Base-by-base conservation (phyloP, 2,888 invertebrate genomes). In the Girardia tigrina region DNA sequence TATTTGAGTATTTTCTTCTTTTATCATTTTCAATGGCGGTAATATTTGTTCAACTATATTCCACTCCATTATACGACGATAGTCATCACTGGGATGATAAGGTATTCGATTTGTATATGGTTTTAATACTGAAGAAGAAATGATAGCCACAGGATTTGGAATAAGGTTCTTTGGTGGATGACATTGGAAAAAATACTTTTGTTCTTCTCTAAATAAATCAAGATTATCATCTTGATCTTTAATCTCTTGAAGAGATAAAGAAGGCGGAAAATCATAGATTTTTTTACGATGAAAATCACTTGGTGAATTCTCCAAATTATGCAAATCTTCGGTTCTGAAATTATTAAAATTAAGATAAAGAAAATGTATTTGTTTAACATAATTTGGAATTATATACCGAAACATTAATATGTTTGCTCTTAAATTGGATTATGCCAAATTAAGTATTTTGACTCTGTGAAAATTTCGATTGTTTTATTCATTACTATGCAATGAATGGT, bases 41-140 rank as follows among this genome's bases (percentile, higher is more conserved):
- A 56, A 56, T 56, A 56, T 56, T n/a, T 56, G 56, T n/a, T 56
- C 56, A 8, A 56, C 56, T 56, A 56, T 56, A 56, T 56, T 56
- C 56, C 56, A 56, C 23, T 56, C 56, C 56, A 56, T 56, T 12
- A 56, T 56, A 2, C 56, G 56, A 8, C 56, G 56, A 56, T 36
- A 56, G 23, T 56, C 56, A 16, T 56, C 56, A 56, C 56, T 56
- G n/a, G 56, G 56, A 56, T 56, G 56, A 56, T 56, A 56, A 56
- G 56, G 56, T 8, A n/a, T 56, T 8, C 56, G 56, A 56, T 56
- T 56, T n/a, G 56, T 56, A 16, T 56, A 56, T 56, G 56, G 56
- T 56, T 16, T 56, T 56, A 56, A 56, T 56, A 56, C 56, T 2
- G 56, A 56, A 2, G 56, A 56, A n/a, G 56, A 56, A 56, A 56